phyloP scores from a whole-genome alignment of 2,113 vertebrate genomes.

The mouse (Mus musculus) region GRCm39 chrX:44769501-44770000 shows the following conservation, averaged over 20 bases:
- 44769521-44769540: slow-evolving; percentile 54
- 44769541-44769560: slow-evolving; percentile 57
- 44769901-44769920: not conserved
- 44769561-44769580: slow-evolving; percentile 62
- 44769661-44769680: not conserved
- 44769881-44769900: not conserved
- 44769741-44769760: not conserved
- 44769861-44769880: not conserved
- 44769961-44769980: not conserved
- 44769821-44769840: not conserved
- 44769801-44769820: not conserved
- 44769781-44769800: not conserved
- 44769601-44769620: not conserved
- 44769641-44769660: not conserved
- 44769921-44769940: not conserved
- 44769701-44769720: not conserved
- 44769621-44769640: not conserved
- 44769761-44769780: not conserved
- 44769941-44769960: not conserved
- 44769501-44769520: slow-evolving; percentile 56
- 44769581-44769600: slow-evolving; percentile 7
- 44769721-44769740: not conserved
- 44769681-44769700: not conserved
- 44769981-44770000: too few relatives aligned
- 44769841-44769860: not conserved